Percentiles rank a stretch among this genome's conserved stretches.
Conservation (phyloP, 2,113 vertebrate species). For the Atrichornis clamosus region DNA sequence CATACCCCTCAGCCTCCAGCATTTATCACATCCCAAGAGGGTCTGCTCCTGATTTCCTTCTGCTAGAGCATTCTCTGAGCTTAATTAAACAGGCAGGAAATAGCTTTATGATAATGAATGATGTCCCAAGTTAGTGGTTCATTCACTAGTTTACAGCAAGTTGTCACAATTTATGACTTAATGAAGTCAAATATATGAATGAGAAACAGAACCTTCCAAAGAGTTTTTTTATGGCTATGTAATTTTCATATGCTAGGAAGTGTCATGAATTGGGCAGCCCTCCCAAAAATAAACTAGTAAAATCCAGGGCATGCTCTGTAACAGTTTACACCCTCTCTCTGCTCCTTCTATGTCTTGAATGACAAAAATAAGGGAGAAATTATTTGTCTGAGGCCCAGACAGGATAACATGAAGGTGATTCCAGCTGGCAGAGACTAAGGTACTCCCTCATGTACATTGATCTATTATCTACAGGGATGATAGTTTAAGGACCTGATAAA, state of each 20-base stretch:
- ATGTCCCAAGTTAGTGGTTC: not conserved
- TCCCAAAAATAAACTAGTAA: not conserved
- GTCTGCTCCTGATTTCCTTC: not conserved
- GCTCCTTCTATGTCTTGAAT: not conserved
- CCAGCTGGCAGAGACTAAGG: not conserved
- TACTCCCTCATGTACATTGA: not conserved
- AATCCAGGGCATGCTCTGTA: not conserved
- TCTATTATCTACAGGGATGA: not conserved
- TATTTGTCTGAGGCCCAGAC: not conserved
- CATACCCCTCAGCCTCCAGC: not conserved
- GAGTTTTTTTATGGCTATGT: not conserved
- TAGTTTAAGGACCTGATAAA: not conserved
- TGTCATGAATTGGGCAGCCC: not conserved
- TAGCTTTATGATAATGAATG: not conserved
- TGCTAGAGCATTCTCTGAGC: not conserved
- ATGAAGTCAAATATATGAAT: not conserved
- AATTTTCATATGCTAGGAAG: not conserved
- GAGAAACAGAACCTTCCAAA: not conserved
- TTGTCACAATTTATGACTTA: not conserved
- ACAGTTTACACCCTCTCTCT: not conserved
- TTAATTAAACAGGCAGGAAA: constrained; percentile 15
- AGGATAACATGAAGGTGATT: not conserved
- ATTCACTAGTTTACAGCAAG: not conserved
- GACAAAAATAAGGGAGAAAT: not conserved
- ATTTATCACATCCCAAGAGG: not conserved